Evolutionary conservation across 2,113 vertebrate species (phyloP).

Genomic region (Brachyhypopomus occidentalis): DNA sequence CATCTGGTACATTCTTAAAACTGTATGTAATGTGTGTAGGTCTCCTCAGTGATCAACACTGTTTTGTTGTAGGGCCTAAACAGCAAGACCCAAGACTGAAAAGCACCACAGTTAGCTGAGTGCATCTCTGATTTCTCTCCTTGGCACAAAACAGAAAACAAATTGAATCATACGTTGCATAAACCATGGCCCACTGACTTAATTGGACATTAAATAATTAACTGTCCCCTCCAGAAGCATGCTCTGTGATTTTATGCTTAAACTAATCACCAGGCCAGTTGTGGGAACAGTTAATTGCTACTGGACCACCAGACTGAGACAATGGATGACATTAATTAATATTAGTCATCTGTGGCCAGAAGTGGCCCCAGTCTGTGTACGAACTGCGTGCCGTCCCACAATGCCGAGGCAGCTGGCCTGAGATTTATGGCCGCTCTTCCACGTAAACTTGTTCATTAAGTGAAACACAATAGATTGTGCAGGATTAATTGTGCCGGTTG

Average conservation of each 20-base stretch:
- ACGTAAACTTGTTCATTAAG: slow-evolving; percentile 58
- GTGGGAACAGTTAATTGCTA: slow-evolving; percentile 65
- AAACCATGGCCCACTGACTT: slow-evolving; percentile 57
- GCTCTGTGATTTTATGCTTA: slow-evolving; percentile 62
- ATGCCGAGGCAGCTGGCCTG: slow-evolving; percentile 62
- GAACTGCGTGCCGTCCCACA: slow-evolving; percentile 54
- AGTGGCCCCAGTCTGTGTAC: slow-evolving; percentile 60
- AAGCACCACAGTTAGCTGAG: background rate
- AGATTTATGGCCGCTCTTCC: slow-evolving; percentile 64
- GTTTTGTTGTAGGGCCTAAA: background rate
- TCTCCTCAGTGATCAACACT: background rate
- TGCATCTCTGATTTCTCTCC: slow-evolving; percentile 2
- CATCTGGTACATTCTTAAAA: too few relatives aligned
- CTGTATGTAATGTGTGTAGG: too few relatives aligned
- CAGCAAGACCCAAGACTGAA: background rate
- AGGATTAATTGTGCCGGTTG: slow-evolving; percentile 59
- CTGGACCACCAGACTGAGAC: slow-evolving; percentile 60
- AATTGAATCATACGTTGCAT: slow-evolving; percentile 56
- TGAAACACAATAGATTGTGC: slow-evolving; percentile 58
- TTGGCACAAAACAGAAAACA: slow-evolving; percentile 46
- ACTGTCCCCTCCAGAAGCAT: slow-evolving; percentile 57
- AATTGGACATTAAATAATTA: slow-evolving; percentile 70
- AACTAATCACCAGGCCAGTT: slow-evolving; percentile 69
- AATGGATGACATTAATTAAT: slow-evolving; percentile 69
- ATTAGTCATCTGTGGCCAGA: slow-evolving; percentile 64